Evolutionary conservation across 2,113 vertebrate species (phyloP), one percentile per base, ranked within the genome.

Genomic region (Oenanthe melanoleuca): DNA sequence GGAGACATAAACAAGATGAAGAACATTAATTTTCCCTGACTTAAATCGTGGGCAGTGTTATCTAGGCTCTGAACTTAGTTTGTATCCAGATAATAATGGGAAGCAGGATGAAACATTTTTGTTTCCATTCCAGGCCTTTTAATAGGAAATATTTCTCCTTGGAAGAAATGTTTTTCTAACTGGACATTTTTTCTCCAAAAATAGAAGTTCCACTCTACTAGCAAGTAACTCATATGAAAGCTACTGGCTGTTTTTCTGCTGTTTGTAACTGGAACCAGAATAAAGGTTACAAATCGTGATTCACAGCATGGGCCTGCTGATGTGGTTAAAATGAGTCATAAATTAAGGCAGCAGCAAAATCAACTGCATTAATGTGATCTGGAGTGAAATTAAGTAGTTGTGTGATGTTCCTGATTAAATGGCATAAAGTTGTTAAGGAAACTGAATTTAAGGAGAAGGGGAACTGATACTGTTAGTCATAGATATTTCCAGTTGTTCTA

Each of bases 1-100:
- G 82, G 78, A 97, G 95, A 97, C 95, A 96, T 96, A 97, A 98
- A 96, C 96, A 97, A 97, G 95, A 97, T 95, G 93, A 94, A 92
- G 82, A 65, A 70, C 73, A 60, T 92, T 83, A 89, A 87, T 96
- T 95, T 93, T 88, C 60, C 83, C 34, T 78, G 20, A 52, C 44
- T 94, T 67, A 87, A 89, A 91, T 89, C 72, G 70, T 9, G 89
- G 29, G 17, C 72, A 89, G 34, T 53, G 45, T 89, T 95, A 95
- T 94, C 87, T 95, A 65, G 61, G 37, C 69, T 90, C 73, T 95
- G 91, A 96, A 92, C 64, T n/a, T 78, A 69, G 63, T 87, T 87
- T 92, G 60, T 60, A 42, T 94, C 86, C 67, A 72, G 67, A 88
- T 96, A 85, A 94, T 91, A 95, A 78, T 63, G 37, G 80, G 50